Evolutionary conservation across 1,140 invertebrate genomes (phyloP), one percentile per base, ranked within the genome.

Genomic region (Leguminivora glycinivorella): DNA sequence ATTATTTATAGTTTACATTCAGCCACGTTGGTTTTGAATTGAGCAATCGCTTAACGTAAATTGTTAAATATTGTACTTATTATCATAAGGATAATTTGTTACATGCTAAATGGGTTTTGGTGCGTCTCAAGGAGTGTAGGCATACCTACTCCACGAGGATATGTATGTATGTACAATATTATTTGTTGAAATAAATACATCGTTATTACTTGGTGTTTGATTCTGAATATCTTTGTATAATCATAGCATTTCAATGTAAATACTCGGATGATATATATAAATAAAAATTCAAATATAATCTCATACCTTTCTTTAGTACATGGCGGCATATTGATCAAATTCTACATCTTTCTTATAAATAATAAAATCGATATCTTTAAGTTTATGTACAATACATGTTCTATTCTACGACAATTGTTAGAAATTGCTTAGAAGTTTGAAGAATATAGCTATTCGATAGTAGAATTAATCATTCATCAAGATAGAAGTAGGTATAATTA

Each of bases 41-140:
- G 88, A 90, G 88, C 88, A 90, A 90, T 82, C 78, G 80, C 85
- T 88, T 88, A 90, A 88, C 79, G 75, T 83, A 84, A 84, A 85
- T 82, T 58, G 73, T 83, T 83, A 85, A 60, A 17, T 83, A 79
- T 88, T 84, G 86, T 89, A 89, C 83, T 87, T 84, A 85, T 83
- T 82, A 83, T 87, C 83, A 84, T 89, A 84, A 84, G 81, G 80
- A 85, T 81, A 74, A 70, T 80, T 76, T 38, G 69, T 75, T 76
- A 77, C 69, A 76, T 75, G n/a, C 58, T 63, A 63, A 31, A 31
- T 29, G 26, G 26, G 58, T 29, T n/a, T 26, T 25, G 12, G 56
- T 29, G 56, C 56, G 25, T 52, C 56, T 58, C 56, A 10, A 25
- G 22, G 56, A 29, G 7, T 22, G 26, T 19, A 4, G 1, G 58